Conservation (phyloP, 2,797 vertebrate species). For the Rhinatrema bivittatum region DNA sequence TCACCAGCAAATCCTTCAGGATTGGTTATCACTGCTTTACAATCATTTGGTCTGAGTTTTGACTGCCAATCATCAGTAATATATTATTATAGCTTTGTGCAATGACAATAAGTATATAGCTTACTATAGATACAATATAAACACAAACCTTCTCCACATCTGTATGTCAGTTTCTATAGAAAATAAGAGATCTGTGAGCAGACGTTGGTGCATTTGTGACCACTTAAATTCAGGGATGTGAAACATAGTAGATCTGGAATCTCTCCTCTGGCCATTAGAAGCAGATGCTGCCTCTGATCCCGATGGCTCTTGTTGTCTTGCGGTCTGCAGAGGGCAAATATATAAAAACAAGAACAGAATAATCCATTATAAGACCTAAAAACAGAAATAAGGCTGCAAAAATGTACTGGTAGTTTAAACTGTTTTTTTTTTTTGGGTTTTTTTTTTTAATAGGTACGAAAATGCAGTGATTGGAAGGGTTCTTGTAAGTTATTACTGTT, state of each 20-base stretch:
- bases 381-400: neutral
- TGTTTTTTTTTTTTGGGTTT: too few relatives aligned
- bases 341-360: conserved; percentile 2
- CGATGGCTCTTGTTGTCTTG: conserved; percentile 47
- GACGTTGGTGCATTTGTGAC: conserved; percentile 93
- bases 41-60: too few relatives aligned
- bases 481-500: too few relatives aligned
- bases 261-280: conserved; percentile 56
- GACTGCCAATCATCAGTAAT: too few relatives aligned
- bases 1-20: too few relatives aligned
- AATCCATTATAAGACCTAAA: neutral
- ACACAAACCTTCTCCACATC: conserved; percentile 92
- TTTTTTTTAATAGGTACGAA: too few relatives aligned
- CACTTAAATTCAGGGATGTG: conserved; percentile 93
- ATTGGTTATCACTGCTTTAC: too few relatives aligned
- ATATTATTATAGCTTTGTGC: too few relatives aligned
- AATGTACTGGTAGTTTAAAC: neutral
- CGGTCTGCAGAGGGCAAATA: conserved; percentile 39
- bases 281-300: conserved; percentile 37
- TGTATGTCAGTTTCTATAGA: conserved; percentile 96
- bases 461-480: too few relatives aligned
- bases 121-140: neutral
- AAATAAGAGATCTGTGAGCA: conserved; percentile 92
- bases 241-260: conserved; percentile 79
- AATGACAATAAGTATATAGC: too few relatives aligned